Conservation (phyloP, 2,113 vertebrate species). For the Toxotes chatareus region DNA sequence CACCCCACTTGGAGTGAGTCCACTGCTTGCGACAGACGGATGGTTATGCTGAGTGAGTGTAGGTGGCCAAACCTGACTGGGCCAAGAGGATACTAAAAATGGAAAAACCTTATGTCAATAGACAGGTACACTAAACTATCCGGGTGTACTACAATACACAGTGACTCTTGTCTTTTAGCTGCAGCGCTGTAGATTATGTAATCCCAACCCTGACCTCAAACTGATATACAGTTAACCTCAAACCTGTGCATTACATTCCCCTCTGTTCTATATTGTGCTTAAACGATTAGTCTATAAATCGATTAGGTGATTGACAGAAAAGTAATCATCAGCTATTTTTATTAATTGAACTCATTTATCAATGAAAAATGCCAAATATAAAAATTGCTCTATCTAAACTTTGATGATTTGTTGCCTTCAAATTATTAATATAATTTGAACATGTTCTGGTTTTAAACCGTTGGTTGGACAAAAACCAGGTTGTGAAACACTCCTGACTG, state of each 20-base stretch:
- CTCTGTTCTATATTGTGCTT: neutral
- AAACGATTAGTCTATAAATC: neutral
- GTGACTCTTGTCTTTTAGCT: neutral
- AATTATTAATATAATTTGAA: no score
- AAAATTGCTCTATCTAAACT: neutral
- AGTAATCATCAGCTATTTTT: neutral
- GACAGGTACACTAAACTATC: neutral
- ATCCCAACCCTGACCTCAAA: neutral
- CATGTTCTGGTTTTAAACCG: no score
- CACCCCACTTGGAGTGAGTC: conserved; percentile 19
- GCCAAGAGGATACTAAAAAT: conserved; percentile 28
- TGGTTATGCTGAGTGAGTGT: conserved; percentile 6
- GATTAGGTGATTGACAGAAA: neutral
- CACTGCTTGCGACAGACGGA: neutral
- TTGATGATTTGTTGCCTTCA: no score
- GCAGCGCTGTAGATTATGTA: conserved; percentile 11
- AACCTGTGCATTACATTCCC: conserved; percentile 1
- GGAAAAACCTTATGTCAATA: conserved; percentile 24
- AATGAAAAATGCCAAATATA: neutral
- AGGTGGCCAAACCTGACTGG: neutral
- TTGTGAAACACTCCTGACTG: no score
- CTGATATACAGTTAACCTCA: conserved; percentile 1
- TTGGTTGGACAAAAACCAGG: no score
- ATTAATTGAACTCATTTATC: neutral
- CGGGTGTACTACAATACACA: conserved; percentile 9